These are phyloP conservation scores for Tachycineta bicolor DNA, from an alignment of 2,113 vertebrate species.

Conservation along the genomic window DNA sequence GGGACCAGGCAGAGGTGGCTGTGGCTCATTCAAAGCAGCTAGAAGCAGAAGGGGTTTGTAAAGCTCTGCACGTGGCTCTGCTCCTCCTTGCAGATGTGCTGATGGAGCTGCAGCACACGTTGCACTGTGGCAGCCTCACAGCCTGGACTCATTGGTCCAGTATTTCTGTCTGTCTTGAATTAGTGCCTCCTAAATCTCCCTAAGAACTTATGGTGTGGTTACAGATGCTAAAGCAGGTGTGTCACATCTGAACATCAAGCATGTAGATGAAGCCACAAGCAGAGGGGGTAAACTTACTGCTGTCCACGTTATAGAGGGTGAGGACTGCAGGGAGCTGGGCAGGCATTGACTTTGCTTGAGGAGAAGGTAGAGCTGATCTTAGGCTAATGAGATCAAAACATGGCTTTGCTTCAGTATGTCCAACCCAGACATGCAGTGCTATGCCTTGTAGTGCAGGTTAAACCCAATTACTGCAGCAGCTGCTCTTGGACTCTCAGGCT, in stretches of 20 bases:
- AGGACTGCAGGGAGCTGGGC: neutral
- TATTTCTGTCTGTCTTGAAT: neutral
- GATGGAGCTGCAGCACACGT: neutral
- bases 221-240: neutral
- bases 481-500: neutral
- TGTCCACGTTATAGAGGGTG: neutral
- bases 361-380: neutral
- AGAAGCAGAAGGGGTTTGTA: neutral
- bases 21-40: neutral
- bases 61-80: neutral
- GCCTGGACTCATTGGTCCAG: neutral
- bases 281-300: neutral
- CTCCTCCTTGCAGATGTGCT: neutral
- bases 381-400: neutral
- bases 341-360: neutral
- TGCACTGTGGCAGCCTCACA: neutral
- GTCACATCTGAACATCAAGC: neutral
- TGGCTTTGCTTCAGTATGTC: neutral
- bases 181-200: neutral
- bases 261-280: neutral
- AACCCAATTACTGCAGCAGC: neutral
- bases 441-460: neutral
- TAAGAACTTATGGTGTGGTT: neutral
- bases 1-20: neutral
- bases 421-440: neutral